phyloP scores from a whole-genome alignment of 2,888 invertebrate genomes.

The Schizaphis graminum region DNA sequence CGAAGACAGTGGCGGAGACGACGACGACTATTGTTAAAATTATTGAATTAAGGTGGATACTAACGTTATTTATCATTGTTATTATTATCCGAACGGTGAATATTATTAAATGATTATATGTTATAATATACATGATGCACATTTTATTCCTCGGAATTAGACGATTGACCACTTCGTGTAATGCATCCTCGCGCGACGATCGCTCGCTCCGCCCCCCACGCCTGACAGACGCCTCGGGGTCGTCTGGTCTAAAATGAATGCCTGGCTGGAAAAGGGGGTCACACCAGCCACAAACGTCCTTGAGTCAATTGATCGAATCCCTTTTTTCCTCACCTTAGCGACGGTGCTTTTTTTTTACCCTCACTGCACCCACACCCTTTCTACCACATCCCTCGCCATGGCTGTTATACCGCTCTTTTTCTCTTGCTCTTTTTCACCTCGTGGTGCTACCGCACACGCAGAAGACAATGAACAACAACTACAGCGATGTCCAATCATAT shows the following conservation, averaged over 20 bases:
- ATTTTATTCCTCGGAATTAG: slow-evolving; percentile 45
- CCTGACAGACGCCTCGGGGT: slow-evolving; percentile 64
- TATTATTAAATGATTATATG: not conserved
- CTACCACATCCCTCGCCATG: not conserved
- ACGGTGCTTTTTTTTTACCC: slow-evolving; percentile 39
- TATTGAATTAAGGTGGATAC: not conserved
- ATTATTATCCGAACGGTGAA: not conserved
- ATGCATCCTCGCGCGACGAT: slow-evolving; percentile 54
- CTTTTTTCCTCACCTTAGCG: slow-evolving; percentile 61
- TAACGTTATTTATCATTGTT: not conserved
- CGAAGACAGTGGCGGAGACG: not conserved
- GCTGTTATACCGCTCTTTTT: not conserved
- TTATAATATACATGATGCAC: not conserved
- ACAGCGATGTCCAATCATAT: not conserved
- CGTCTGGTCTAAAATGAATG: slow-evolving; percentile 58
- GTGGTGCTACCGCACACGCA: not conserved
- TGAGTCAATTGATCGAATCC: slow-evolving; percentile 66
- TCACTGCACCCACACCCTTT: not conserved
- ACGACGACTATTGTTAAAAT: not conserved
- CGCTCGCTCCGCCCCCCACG: slow-evolving; percentile 56
- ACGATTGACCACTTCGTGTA: slow-evolving; percentile 60
- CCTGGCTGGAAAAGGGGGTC: slow-evolving; percentile 63
- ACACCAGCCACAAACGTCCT: slow-evolving; percentile 64
- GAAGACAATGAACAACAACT: not conserved
- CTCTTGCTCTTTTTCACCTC: not conserved